These are phyloP conservation scores for Alexandromys fortis DNA, from an alignment of 2,113 vertebrate species.

Conservation along the genomic window DNA sequence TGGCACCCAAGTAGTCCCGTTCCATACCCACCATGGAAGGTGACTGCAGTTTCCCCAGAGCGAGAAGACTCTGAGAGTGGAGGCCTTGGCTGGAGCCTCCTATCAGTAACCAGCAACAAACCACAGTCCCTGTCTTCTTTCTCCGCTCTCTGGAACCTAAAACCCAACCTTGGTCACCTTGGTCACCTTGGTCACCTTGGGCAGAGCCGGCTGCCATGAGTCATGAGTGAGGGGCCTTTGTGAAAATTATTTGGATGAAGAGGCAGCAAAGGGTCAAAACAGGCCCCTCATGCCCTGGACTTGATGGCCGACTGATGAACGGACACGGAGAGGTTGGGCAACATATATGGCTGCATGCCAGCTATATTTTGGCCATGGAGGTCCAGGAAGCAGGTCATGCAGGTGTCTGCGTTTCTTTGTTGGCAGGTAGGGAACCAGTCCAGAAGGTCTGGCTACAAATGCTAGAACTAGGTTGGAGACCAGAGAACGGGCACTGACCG, in stretches of 20 bases:
- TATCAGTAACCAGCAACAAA: background rate
- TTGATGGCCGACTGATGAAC: background rate
- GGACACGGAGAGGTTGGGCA: no score
- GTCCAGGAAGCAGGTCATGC: background rate
- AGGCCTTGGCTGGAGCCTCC: background rate
- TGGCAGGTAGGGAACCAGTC: background rate
- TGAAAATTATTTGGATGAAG: background rate
- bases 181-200: background rate
- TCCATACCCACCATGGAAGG: background rate
- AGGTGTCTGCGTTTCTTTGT: background rate
- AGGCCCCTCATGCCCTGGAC: background rate
- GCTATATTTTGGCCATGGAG: background rate
- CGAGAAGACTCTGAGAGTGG: background rate
- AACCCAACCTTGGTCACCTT: background rate
- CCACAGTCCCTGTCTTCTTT: background rate
- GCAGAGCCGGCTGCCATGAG: background rate
- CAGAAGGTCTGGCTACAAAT: background rate
- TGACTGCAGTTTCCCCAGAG: background rate
- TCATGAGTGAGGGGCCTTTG: background rate
- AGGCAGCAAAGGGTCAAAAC: background rate
- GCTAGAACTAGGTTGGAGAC: background rate
- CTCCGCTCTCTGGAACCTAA: background rate
- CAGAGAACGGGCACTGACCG: background rate
- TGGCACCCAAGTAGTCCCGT: background rate
- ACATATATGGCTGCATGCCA: background rate